phyloP scores from a whole-genome alignment of 2,888 invertebrate genomes.

The Cinara cedri region DNA sequence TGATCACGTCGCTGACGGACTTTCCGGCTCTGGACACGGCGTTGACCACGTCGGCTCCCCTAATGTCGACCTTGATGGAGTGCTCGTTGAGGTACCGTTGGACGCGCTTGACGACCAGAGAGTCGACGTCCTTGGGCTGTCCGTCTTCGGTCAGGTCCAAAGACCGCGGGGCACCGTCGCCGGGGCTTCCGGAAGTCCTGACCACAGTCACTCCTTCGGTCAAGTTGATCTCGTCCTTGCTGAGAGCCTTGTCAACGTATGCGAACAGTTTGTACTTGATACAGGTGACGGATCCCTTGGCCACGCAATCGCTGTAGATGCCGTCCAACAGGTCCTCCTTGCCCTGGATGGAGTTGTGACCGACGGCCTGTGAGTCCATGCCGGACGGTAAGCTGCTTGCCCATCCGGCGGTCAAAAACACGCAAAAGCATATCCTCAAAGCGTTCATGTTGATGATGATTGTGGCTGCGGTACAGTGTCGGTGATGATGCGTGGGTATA shows the following conservation, averaged over 20 bases:
- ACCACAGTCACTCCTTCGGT: constrained; percentile 83
- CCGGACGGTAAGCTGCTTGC: constrained; percentile 37
- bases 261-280: constrained; percentile 86
- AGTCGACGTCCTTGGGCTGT: constrained; percentile 69
- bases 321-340: constrained; percentile 81
- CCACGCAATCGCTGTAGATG: constrained; percentile 78
- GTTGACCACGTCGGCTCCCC: constrained; percentile 82
- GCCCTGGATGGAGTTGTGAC: constrained; percentile 67
- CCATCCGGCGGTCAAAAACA: constrained; percentile 19
- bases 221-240: constrained; percentile 77
- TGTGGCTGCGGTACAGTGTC: not conserved
- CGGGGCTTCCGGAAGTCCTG: constrained; percentile 71
- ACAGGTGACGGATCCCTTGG: constrained; percentile 83
- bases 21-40: constrained; percentile 81
- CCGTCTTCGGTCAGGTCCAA: constrained; percentile 65
- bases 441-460: constrained; percentile 33
- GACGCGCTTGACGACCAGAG: constrained; percentile 71
- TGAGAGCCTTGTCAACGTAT: constrained; percentile 83
- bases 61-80: constrained; percentile 82
- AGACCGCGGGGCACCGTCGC: constrained; percentile 79
- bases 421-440: constrained; percentile 39
- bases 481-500: not conserved
- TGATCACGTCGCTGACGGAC: constrained; percentile 76
- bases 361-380: constrained; percentile 46
- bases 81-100: constrained; percentile 80